Evolutionary conservation across 2,888 invertebrate species (phyloP), one percentile per base, ranked within the genome.

Genomic region (Heliconius erato): DNA sequence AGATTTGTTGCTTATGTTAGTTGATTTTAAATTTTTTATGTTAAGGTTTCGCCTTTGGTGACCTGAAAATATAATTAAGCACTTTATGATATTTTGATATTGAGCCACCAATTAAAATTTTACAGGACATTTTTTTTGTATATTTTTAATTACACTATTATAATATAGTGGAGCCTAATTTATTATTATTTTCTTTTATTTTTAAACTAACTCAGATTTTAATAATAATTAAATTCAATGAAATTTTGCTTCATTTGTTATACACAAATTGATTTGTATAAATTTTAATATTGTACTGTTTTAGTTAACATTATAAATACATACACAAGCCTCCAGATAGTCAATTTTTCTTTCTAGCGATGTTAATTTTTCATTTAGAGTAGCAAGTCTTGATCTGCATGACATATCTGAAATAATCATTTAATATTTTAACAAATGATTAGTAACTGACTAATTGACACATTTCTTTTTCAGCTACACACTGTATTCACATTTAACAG

Each of bases 281-380:
- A 54, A 6, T 54, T 54, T 54, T 54, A 54, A 19, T 54, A 54
- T 54, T 54, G 54, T 19, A 19, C 19, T 28, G 54, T 54, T 54
- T 54, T 19, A 19, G 19, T 54, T 54, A 19, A 7, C 7, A 54
- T 54, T 74, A 78, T 69, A 69, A 35, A 82, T 84, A 96, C 97
- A 97, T 93, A 99, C 99, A 92, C 98, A 98, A 85, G 99, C 99
- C 97, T 99, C 99, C 89, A 99, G 97, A 92, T 99, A 99, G 93
- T 99, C 99, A 90, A 99, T 99, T 94, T 99, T 98, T 86, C 99
- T 97, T 94, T 99, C 99, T 82, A 99, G 94, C 14, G 98, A 98
- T 63, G 99, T 99, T 69, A 99, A 95, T 92, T 99, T 99, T 94
- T 99, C 99, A 96, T 99, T 99, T 82, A 99, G 96, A 68, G 98